Evolutionary conservation across 1,140 invertebrate genomes (phyloP), one percentile per base, ranked within the genome.

Genomic region (Sinonovacula constricta): DNA sequence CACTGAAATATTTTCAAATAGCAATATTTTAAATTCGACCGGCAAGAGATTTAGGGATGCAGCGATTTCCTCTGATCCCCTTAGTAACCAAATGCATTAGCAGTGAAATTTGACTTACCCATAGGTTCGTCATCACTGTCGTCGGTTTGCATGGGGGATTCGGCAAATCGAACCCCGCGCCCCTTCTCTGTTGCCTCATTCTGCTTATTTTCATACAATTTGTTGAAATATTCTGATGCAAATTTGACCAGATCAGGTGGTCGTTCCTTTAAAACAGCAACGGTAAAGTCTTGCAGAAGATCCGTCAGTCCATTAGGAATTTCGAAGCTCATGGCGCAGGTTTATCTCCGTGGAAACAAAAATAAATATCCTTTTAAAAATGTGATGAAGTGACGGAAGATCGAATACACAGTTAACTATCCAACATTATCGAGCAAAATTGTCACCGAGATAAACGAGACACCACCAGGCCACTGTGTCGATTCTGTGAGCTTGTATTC

Each of bases 201-300:
- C 12, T 53, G 76, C 28, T 79, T 86, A 57, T 83, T 82, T 56
- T 88, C 88, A 36, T 89, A 85, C 26, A 92, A 77, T 90, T 95
- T 94, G 81, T 93, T 95, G 90, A 99, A 99, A 92, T 97, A 98
- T 87, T 96, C 95, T 70, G 96, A 95, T 57, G 97, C 97, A 93
- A 97, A 98, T 88, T 96, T 94, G 76, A 97, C 93, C 66, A 98
- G 94, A 93, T 98, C 96, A 36, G 94, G 93, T 15, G 97, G 97
- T 90, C 97, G 95, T 90, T 98, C 96, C 85, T 98, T 93, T 81
- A 99, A 92, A 90, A 98, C 98, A 86, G 95, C 95, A 85, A 98
- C 97, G 72, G 97, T 98, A 91, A 99, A 99, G 89, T 98, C 97
- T 88, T 99, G 93, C 69, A 99, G 93, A 81, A 98, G 94, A 91